Percentiles rank a stretch among this genome's conserved stretches.
These are phyloP conservation scores for Phymorhynchus buccinoides DNA, from an alignment of 1,140 invertebrate species.

Conservation along the genomic window DNA sequence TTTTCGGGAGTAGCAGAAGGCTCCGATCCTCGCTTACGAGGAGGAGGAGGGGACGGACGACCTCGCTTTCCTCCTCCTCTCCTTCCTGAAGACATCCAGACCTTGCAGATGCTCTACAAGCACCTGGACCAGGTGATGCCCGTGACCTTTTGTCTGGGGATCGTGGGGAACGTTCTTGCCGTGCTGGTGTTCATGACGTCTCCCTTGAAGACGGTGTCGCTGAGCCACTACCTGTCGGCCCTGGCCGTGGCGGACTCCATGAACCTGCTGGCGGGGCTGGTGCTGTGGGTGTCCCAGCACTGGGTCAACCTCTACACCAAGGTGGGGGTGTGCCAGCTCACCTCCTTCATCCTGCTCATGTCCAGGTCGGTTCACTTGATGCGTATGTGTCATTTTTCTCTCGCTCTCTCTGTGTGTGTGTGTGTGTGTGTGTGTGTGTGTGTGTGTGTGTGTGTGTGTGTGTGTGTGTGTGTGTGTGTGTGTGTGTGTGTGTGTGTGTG, in stretches of 20 bases:
- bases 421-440: slow-evolving; percentile 22
- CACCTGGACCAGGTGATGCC: slow-evolving; percentile 45
- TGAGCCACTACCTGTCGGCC: slow-evolving; percentile 53
- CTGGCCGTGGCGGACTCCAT: slow-evolving; percentile 46
- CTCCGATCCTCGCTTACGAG: too few species aligned
- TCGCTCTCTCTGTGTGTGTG: slow-evolving; percentile 8
- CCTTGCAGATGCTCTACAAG: neutral
- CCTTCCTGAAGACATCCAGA: neutral
- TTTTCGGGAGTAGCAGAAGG: too few species aligned
- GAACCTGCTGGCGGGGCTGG: slow-evolving; percentile 40
- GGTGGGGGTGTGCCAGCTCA: slow-evolving; percentile 53
- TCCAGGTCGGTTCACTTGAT: too few species aligned
- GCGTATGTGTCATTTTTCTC: neutral
- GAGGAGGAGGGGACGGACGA: too few species aligned
- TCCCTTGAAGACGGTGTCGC: slow-evolving; percentile 35
- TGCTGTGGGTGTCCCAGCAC: slow-evolving; percentile 43
- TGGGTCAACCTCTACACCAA: slow-evolving; percentile 44
- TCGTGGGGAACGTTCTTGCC: slow-evolving; percentile 42
- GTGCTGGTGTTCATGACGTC: slow-evolving; percentile 44
- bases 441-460: neutral
- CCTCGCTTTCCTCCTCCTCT: neutral
- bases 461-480: slow-evolving; percentile 9
- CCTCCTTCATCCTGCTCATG: slow-evolving; percentile 44
- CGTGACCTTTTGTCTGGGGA: slow-evolving; percentile 36
- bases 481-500: slow-evolving; percentile 29